Percentiles rank a stretch among this genome's conserved stretches.
Conservation (phyloP, 2,888 invertebrate species). For the Phengaris alcon region DNA sequence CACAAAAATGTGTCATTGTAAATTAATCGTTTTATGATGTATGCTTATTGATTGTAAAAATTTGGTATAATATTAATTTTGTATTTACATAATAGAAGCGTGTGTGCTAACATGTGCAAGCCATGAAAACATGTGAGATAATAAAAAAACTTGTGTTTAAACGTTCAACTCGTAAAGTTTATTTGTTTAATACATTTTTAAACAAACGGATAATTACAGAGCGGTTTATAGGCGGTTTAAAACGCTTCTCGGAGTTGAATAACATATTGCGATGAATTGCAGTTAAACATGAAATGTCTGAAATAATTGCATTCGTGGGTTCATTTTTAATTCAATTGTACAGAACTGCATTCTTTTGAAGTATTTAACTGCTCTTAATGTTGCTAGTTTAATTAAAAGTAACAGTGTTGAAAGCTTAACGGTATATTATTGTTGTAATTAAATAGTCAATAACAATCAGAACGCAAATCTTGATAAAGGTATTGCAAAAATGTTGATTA, state of each 20-base stretch:
- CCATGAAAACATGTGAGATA: slow-evolving; percentile 71
- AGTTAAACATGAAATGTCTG: too few species aligned
- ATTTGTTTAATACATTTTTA: slow-evolving; percentile 74
- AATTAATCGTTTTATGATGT: background rate
- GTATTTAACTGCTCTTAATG: slow-evolving; percentile 19
- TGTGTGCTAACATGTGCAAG: slow-evolving; percentile 28
- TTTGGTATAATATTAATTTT: background rate
- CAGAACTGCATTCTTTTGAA: background rate
- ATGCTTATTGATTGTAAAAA: slow-evolving; percentile 10
- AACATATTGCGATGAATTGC: too few species aligned
- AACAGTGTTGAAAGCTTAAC: slow-evolving; percentile 4
- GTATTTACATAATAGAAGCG: background rate
- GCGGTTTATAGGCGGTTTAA: slow-evolving; percentile 63
- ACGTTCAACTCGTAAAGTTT: slow-evolving; percentile 73
- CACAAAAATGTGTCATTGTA: slow-evolving; percentile 4
- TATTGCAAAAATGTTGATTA: background rate
- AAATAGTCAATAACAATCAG: background rate
- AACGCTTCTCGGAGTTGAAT: slow-evolving; percentile 54
- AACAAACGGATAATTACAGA: slow-evolving; percentile 72
- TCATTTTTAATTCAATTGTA: slow-evolving; percentile 31
- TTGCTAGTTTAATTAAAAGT: slow-evolving; percentile 18
- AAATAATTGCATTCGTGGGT: too few species aligned
- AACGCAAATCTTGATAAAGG: background rate
- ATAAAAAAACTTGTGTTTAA: slow-evolving; percentile 68
- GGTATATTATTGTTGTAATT: background rate